Base-by-base conservation (phyloP, 2,797 vertebrate species). In the Oreochromis grahami region DNA sequence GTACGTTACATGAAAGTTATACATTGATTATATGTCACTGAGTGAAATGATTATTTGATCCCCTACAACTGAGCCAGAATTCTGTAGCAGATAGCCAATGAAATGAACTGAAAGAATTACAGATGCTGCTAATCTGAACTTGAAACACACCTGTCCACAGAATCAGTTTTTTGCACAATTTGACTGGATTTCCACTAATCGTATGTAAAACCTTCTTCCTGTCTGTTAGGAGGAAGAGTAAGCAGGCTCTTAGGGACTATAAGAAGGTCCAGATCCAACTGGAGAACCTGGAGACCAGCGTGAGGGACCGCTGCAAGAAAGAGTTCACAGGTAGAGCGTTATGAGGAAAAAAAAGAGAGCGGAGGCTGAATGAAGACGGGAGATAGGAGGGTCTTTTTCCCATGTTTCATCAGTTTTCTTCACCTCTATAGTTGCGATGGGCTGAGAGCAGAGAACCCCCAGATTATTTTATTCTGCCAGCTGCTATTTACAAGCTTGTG, bases 231-330 rank as follows among this genome's bases (percentile, higher is more conserved):
- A 97, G 98, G 86, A 99, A 99, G 94, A 99, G 98, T 91, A 99
- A 99, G 85, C 98, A 99, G 95, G 98, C 98, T 72, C 92, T 99
- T 82, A 96, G 98, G 84, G 98, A 99, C 93, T 99, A 99, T 89
- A 99, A 99, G 96, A 99, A 99, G 94, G 98, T 99, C 84, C 98
- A 99, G 95, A 99, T 99, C 90, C 98, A 99, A 80, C 92, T 99
- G 92, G 98, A 99, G 96, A 99, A 99, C 86, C 96, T 99, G 91
- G 98, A 99, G 94, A 99, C 98, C 7, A 99, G 98, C 1, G 98
- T 99, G 87, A 97, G 98, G 82, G 98, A 99, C 92, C 98, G 98
- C 88, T 99, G 98, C 94, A 99, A 99, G 94, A 99, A 99, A 84
- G 98, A 99, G 93, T 99, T 99, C 91, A 99, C 98, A 91, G 98